Evolutionary conservation across 2,888 invertebrate species (phyloP).

Genomic region (Oscheius onirici): DNA sequence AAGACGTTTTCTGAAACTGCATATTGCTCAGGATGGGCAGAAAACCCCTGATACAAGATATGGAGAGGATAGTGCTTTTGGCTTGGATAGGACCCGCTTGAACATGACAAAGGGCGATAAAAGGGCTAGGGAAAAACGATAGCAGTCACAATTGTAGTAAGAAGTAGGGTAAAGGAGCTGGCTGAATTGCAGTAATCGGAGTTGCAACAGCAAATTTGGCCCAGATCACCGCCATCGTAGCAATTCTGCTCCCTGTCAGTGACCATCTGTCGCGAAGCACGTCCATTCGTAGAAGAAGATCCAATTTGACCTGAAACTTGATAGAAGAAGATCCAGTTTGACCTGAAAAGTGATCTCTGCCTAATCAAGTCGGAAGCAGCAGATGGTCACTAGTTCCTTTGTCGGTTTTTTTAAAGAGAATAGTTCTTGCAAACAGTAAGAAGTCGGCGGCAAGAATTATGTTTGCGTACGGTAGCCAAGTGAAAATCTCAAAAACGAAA

Average conservation of each 20-base stretch:
- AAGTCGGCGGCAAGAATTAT: too few relatives aligned
- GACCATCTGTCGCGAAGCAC: conserved; percentile 1
- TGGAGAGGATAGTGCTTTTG: neutral
- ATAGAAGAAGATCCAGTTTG: too few relatives aligned
- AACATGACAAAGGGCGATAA: neutral
- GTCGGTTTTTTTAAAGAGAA: too few relatives aligned
- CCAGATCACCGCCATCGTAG: conserved; percentile 50
- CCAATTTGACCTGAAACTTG: conserved; percentile 24
- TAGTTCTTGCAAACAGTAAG: too few relatives aligned
- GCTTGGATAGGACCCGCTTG: neutral
- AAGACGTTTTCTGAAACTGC: neutral
- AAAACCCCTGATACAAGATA: conserved; percentile 20
- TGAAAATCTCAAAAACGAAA: neutral
- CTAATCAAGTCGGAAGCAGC: too few relatives aligned
- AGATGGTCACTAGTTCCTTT: too few relatives aligned
- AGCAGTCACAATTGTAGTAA: neutral
- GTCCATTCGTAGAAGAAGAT: conserved; percentile 8
- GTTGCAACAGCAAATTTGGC: conserved; percentile 52
- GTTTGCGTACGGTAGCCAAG: too few relatives aligned
- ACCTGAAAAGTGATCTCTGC: too few relatives aligned
- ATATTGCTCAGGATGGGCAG: conserved; percentile 8
- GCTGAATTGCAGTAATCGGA: conserved; percentile 49
- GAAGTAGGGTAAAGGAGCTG: neutral
- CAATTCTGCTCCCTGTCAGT: conserved; percentile 38
- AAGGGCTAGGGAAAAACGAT: neutral